These are phyloP conservation scores for Capra hircus DNA, from an alignment of 2,113 vertebrate species.

Conservation along the genomic window DNA sequence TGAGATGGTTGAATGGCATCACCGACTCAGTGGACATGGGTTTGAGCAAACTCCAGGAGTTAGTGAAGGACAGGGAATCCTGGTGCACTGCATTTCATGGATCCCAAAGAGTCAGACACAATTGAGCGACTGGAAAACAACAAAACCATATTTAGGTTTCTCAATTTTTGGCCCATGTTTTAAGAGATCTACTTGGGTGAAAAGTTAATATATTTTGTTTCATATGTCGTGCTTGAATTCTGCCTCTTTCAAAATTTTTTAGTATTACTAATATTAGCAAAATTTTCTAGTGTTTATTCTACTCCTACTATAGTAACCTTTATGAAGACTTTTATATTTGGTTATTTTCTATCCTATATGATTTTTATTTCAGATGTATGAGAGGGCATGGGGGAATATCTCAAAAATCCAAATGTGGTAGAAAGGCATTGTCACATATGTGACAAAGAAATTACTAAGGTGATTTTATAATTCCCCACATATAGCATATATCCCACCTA, in stretches of 20 bases:
- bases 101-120: neutral
- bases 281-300: neutral
- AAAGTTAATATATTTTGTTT: neutral
- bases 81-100: neutral
- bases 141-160: neutral
- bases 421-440: neutral
- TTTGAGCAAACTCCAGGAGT: neutral
- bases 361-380: neutral
- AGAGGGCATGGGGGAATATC: accelerated
- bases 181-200: neutral
- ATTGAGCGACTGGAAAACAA: neutral
- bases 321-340: neutral
- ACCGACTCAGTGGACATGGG: neutral
- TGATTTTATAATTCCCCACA: neutral
- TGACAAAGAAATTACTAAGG: neutral
- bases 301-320: neutral
- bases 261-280: neutral
- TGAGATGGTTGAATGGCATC: neutral
- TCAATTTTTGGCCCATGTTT: neutral
- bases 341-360: neutral
- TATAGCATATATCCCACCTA: neutral
- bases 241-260: neutral
- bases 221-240: neutral
- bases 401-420: neutral
- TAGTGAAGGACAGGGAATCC: neutral